These are phyloP conservation scores for Strigops habroptila DNA, from an alignment of 2,113 vertebrate species.

Conservation along the genomic window DNA sequence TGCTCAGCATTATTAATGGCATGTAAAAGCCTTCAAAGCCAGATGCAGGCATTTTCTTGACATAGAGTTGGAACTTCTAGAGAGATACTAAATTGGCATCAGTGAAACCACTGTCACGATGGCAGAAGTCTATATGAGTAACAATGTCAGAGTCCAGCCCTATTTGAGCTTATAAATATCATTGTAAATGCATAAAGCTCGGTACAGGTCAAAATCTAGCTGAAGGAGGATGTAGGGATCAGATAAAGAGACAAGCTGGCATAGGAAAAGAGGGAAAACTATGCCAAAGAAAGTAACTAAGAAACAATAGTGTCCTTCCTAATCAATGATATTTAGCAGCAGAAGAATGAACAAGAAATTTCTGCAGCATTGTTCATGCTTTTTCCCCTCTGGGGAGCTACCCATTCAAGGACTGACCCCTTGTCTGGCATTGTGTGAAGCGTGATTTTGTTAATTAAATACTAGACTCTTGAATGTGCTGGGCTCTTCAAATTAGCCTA, in stretches of 20 bases:
- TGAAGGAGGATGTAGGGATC: neutral
- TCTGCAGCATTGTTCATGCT: neutral
- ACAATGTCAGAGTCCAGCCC: neutral
- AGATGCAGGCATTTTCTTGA: neutral
- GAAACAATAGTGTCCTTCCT: neutral
- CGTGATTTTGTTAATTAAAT: slow-evolving; percentile 5
- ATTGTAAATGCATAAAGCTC: neutral
- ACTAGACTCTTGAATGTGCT: neutral
- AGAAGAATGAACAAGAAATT: neutral
- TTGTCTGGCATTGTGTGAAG: neutral
- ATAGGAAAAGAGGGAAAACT: neutral
- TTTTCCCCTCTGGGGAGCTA: neutral
- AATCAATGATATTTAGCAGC: neutral
- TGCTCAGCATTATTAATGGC: neutral
- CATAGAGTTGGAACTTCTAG: neutral
- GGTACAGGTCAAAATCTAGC: neutral
- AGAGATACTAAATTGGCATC: neutral
- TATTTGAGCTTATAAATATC: neutral
- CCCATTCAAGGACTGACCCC: neutral
- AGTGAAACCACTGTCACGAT: neutral
- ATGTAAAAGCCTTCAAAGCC: neutral
- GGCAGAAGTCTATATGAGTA: neutral
- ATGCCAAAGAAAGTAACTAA: neutral
- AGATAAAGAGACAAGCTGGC: neutral
- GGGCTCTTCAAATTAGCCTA: slow-evolving; percentile 3